Conservation (phyloP, 2,113 vertebrate species). For the Ophthalmolycus amberensis region DNA sequence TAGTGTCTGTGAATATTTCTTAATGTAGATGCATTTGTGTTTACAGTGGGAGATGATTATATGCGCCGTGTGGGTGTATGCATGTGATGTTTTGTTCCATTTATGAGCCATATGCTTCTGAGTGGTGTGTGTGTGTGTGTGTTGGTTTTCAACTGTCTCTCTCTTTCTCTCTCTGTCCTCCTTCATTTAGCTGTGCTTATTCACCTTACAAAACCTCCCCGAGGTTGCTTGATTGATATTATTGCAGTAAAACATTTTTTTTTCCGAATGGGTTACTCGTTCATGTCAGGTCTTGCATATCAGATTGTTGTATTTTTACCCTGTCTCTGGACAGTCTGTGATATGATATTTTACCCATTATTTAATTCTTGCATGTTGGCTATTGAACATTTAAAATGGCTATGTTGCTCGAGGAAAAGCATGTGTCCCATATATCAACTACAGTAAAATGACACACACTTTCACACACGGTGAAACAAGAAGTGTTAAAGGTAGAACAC, state of each 20-base stretch:
- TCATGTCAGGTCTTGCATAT: neutral
- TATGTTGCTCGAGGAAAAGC: neutral
- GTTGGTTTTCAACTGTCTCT: neutral
- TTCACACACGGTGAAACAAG: neutral
- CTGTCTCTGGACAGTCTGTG: neutral
- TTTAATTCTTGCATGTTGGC: neutral
- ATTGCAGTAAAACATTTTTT: neutral
- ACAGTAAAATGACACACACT: neutral
- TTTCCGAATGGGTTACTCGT: neutral
- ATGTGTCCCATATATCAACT: neutral
- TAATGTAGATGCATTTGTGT: neutral
- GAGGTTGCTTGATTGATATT: neutral
- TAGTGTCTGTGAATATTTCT: neutral
- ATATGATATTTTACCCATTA: neutral
- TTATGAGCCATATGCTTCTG: constrained; percentile 7
- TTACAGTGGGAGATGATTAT: neutral
- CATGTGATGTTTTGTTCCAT: constrained; percentile 31
- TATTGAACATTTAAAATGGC: neutral
- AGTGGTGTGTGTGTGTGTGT: constrained; percentile 14
- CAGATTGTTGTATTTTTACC: neutral
- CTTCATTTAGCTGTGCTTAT: neutral
- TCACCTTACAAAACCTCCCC: neutral
- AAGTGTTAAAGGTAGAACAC: neutral
- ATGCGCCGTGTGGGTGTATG: constrained; percentile 11
- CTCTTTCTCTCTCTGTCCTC: neutral